These are phyloP conservation scores for Drosophila differens DNA, from an alignment of 2,888 invertebrate species.

Conservation along the genomic window DNA sequence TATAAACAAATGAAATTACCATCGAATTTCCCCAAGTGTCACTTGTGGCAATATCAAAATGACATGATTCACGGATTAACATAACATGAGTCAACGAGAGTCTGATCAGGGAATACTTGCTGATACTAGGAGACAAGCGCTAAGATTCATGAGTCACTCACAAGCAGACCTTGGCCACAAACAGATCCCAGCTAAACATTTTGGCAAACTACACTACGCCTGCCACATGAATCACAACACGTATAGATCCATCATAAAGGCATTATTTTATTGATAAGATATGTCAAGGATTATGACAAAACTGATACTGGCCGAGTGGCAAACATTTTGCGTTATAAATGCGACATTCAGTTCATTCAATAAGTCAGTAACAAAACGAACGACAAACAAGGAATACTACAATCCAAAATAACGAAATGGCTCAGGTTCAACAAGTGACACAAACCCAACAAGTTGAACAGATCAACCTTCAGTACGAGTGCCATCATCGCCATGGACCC, in stretches of 20 bases:
- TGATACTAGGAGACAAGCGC: slow-evolving; percentile 1
- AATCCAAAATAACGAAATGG: slow-evolving; percentile 36
- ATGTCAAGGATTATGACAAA: slow-evolving; percentile 20
- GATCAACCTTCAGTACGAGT: slow-evolving; percentile 66
- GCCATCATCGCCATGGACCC: slow-evolving; percentile 64
- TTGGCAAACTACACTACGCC: background rate
- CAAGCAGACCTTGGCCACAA: background rate
- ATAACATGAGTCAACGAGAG: slow-evolving; percentile 17
- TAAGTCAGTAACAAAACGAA: slow-evolving; percentile 38
- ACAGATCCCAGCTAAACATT: background rate
- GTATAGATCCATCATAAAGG: slow-evolving; percentile 40
- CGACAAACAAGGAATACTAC: slow-evolving; percentile 14
- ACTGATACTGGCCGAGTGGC: slow-evolving; percentile 22
- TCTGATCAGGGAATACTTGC: background rate
- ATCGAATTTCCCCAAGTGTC: background rate
- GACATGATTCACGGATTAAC: background rate
- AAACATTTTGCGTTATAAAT: slow-evolving; percentile 48
- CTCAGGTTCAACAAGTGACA: slow-evolving; percentile 51
- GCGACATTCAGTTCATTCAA: background rate
- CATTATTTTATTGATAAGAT: slow-evolving; percentile 47
- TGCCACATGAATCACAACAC: slow-evolving; percentile 43
- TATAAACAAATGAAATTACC: background rate
- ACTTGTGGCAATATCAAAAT: background rate
- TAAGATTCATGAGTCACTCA: slow-evolving; percentile 42
- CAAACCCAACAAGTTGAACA: slow-evolving; percentile 49